Conservation (phyloP, 2,797 vertebrate species). For the Masticophis lateralis region DNA sequence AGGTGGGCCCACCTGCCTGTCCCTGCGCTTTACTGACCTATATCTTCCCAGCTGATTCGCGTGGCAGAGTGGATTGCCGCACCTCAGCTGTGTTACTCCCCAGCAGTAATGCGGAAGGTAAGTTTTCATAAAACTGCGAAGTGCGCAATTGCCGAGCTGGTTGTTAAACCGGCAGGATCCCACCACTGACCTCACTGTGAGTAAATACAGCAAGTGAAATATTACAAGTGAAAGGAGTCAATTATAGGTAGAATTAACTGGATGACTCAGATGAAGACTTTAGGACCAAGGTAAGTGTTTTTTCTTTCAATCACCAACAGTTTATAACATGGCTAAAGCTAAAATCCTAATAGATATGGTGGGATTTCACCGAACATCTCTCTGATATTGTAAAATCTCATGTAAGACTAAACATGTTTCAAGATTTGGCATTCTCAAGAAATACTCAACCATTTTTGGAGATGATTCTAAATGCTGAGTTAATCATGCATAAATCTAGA, state of each 20-base stretch:
- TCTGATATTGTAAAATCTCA: neutral
- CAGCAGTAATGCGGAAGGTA: no score
- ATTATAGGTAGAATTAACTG: neutral
- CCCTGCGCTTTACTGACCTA: no score
- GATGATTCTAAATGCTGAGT: neutral
- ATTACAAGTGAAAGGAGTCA: neutral
- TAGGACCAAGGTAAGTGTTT: neutral
- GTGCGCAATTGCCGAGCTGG: no score
- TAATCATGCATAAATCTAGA: neutral
- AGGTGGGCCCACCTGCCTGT: no score
- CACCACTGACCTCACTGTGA: no score
- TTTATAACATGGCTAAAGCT: neutral
- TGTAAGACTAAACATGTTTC: neutral
- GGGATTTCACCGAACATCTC: neutral
- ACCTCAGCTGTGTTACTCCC: no score
- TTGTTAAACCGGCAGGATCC: no score
- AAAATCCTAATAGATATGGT: neutral
- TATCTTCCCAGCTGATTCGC: no score
- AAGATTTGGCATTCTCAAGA: neutral
- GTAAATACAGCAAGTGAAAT: neutral
- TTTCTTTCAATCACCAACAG: neutral
- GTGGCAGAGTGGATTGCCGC: no score
- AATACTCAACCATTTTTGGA: neutral
- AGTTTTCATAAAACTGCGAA: no score
- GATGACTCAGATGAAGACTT: neutral